These are phyloP conservation scores for Pachypsylla venusta DNA, from an alignment of 1,140 invertebrate species.

Conservation along the genomic window DNA sequence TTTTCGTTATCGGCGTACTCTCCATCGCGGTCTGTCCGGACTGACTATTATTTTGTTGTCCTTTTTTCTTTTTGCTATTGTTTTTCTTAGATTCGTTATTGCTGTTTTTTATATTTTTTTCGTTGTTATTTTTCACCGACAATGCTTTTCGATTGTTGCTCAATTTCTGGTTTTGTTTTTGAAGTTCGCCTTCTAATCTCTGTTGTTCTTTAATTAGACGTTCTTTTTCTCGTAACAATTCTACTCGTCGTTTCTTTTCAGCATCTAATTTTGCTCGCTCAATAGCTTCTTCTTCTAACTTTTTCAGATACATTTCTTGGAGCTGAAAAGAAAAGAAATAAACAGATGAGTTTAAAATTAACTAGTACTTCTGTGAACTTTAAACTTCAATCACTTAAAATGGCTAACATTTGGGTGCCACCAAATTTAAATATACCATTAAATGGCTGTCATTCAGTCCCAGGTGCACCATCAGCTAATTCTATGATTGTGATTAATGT, in stretches of 20 bases:
- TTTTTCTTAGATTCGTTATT: conserved; percentile 20
- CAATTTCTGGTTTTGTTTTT: conserved; percentile 22
- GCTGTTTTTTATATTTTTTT: conserved; percentile 19
- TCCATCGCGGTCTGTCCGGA: too few species aligned
- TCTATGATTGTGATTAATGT: too few species aligned
- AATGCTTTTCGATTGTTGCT: conserved; percentile 27
- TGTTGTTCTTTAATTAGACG: conserved; percentile 1
- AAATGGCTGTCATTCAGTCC: too few species aligned
- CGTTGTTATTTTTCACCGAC: conserved; percentile 13
- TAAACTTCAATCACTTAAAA: neutral
- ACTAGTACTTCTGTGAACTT: conserved; percentile 8
- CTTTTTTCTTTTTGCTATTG: conserved; percentile 8
- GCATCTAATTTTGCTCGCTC: conserved; percentile 32
- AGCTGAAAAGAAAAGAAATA: conserved; percentile 24
- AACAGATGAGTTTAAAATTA: neutral
- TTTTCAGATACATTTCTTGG: conserved; percentile 36
- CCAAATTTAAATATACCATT: too few species aligned
- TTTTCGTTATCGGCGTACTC: too few species aligned
- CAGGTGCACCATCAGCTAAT: too few species aligned
- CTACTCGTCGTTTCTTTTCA: conserved; percentile 20
- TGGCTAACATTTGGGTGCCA: too few species aligned
- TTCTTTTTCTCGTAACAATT: conserved; percentile 19
- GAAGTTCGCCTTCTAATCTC: neutral
- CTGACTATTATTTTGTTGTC: conserved; percentile 8
- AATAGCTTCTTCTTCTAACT: conserved; percentile 33